These are phyloP conservation scores for Drosophila emarginata DNA, from an alignment of 2,888 invertebrate genomes.

Conservation along the genomic window DNA sequence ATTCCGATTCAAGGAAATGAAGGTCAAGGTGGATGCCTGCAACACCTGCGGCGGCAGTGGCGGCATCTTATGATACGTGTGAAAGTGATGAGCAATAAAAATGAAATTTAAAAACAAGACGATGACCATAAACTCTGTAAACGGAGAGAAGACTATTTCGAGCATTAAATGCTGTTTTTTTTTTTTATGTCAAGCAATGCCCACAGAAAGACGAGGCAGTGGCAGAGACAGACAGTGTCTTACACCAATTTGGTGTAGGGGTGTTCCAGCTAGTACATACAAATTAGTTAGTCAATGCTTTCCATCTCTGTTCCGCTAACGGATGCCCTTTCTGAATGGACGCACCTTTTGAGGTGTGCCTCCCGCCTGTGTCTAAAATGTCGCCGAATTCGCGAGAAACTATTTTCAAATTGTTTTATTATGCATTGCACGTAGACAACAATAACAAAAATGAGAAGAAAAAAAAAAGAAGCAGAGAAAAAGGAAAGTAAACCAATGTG, in stretches of 20 bases:
- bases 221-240: not conserved
- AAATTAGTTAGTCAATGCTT: slow-evolving; percentile 13
- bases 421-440: slow-evolving; percentile 67
- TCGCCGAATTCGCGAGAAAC: slow-evolving; percentile 45
- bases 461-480: slow-evolving; percentile 21
- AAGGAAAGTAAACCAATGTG: slow-evolving; percentile 73
- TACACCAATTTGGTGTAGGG: not conserved
- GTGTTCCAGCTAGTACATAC: slow-evolving; percentile 4
- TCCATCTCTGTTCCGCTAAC: slow-evolving; percentile 4
- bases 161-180: not conserved
- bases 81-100: slow-evolving; percentile 23
- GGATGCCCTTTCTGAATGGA: slow-evolving; percentile 10
- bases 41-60: not conserved
- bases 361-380: not conserved
- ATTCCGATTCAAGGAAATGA: slow-evolving; percentile 62
- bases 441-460: not conserved
- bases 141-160: not conserved
- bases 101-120: slow-evolving; percentile 35
- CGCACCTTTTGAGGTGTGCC: slow-evolving; percentile 60
- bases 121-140: slow-evolving; percentile 7
- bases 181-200: not conserved
- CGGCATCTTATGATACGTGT: not conserved
- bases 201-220: not conserved
- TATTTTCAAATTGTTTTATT: slow-evolving; percentile 57
- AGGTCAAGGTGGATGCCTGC: slow-evolving; percentile 56